Base-by-base conservation (phyloP, 1,140 invertebrate genomes). In the Aphaenogaster rudis region DNA sequence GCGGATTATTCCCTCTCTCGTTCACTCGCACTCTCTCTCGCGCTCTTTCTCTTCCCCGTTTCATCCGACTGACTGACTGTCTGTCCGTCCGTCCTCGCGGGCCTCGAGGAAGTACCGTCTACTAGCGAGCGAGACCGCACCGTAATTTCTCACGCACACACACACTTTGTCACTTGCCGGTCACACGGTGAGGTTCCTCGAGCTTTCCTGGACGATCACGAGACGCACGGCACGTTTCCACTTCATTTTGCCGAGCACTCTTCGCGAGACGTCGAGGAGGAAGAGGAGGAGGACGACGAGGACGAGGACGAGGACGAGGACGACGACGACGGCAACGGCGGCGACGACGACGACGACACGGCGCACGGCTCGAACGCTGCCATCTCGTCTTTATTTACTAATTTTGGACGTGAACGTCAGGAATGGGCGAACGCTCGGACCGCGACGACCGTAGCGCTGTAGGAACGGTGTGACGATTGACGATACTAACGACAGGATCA, bases 321-420 rank as follows among this genome's bases (percentile, higher is more conserved):
- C 3, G 52, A 45, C 33, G 8, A 13, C 3, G 52, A 45, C 33
- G 8, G n/a, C 15, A n/a, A 69, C 36, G 63, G 42, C 88, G 91
- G 90, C 93, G 8, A n/a, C 15, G 33, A 69, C 36, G 63, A 54
- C 88, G 91, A 90, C 93, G 91, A 94, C 92, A 92, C 88, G 74
- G 89, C 91, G 90, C 91, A 91, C 93, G 87, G 88, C 93, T 93
- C 91, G 76, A 81, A 87, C 89, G 90, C 86, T 91, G 92, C 92
- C 92, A 94, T 94, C 95, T n/a, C 33, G 94, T 95, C 94, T 94
- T 93, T 95, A 95, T 95, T 95, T 95, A 95, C 94, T 95, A 95
- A 95, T 95, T 95, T 95, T 95, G 94, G 94, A 95, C 86, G 79
- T 90, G 92, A 88, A 91, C 59, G 59, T 21, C 45, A 84, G 72